Evolutionary conservation across 2,888 invertebrate species (phyloP).

Genomic region (Ectobius pallidus): DNA sequence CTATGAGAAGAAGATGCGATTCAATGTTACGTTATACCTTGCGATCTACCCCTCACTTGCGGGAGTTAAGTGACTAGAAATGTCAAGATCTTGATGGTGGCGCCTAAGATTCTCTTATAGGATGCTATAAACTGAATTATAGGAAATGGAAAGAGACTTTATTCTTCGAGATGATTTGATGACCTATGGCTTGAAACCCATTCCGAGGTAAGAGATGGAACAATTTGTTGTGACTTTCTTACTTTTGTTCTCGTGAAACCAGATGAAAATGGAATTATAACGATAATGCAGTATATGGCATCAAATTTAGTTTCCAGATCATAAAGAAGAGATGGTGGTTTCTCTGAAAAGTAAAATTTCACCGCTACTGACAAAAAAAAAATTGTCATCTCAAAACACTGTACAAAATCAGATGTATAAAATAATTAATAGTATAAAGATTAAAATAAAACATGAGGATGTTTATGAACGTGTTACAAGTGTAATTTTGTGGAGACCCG

Average conservation of each 20-base stretch:
- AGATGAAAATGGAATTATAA: too few relatives aligned
- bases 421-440: too few relatives aligned
- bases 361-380: too few relatives aligned
- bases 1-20: constrained; percentile 19
- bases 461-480: too few relatives aligned
- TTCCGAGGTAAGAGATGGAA: neutral
- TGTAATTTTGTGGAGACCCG: too few relatives aligned
- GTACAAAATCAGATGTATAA: too few relatives aligned
- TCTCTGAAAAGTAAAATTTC: too few relatives aligned
- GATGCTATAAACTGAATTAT: constrained; percentile 20
- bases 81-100: neutral
- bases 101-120: constrained; percentile 2
- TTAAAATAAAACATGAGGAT: too few relatives aligned
- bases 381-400: too few relatives aligned
- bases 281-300: too few relatives aligned
- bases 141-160: constrained; percentile 27
- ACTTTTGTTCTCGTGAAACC: neutral
- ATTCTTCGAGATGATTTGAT: constrained; percentile 7
- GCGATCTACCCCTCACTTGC: neutral
- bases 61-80: neutral
- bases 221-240: neutral
- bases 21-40: constrained; percentile 25
- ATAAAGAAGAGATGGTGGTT: too few relatives aligned
- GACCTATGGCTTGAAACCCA: neutral
- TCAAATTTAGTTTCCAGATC: too few relatives aligned